Evolutionary conservation across 2,797 vertebrate genomes (phyloP), one percentile per base, ranked within the genome.

Genomic region (Epinephelus awoara): DNA sequence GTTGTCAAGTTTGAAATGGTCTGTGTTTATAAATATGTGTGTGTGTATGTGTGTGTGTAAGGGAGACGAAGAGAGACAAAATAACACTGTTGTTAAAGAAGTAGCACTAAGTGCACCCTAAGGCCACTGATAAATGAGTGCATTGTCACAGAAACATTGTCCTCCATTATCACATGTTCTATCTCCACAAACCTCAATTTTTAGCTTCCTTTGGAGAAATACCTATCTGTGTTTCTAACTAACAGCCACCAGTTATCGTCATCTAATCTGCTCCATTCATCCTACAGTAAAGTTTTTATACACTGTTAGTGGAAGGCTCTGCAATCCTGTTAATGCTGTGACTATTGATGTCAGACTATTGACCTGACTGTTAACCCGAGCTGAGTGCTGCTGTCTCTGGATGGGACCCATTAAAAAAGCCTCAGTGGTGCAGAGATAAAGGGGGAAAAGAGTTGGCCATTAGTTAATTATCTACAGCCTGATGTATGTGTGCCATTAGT

Each of bases 391-490:
- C 74, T 62, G 51, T 78, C 46, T 54, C 55, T 71, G 52, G 25
- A 74, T 62, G n/a, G 2, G 21, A 19, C 51, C 70, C 75, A 72
- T 82, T 80, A 79, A 64, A 79, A 42, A 66, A 67, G 34, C 52
- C 52, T 77, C 63, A 11, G 12, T 38, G 46, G 64, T 44, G 51
- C 25, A 0, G 23, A 67, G 66, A 55, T 2, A 69, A 56, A 76
- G 56, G 34, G 17, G 49, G 61, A 67, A 38, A 64, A 34, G 50
- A 44, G 64, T 57, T 3, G 5, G 38, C 81, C 83, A 72, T 92
- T 86, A 86, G 87, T 90, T 89, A 87, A 90, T 92, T 79, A 84
- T 90, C 87, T 75, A 19, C 78, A 63, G 47, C 27, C 58, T 70
- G 72, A 75, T 11, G 56, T 75, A 34, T 83, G 81, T 72, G 75